These are phyloP conservation scores for Chirona hameri DNA, from an alignment of 2,888 invertebrate genomes.

Conservation along the genomic window DNA sequence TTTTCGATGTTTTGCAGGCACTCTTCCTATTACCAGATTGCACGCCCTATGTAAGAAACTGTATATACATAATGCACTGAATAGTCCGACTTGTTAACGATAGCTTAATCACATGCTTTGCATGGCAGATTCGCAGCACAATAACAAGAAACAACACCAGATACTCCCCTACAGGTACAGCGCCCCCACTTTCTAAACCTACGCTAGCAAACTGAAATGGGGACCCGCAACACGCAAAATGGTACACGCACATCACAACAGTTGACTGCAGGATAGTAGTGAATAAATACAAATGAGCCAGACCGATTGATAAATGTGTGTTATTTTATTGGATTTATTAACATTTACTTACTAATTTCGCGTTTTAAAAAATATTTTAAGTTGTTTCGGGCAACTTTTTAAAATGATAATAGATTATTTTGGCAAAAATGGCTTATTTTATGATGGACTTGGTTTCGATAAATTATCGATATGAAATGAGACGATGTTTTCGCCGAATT, in stretches of 20 bases:
- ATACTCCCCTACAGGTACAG: not conserved
- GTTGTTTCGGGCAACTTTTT: not conserved
- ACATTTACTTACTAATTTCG: too few relatives aligned
- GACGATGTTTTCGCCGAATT: too few relatives aligned
- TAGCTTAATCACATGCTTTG: not conserved
- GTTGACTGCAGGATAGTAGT: not conserved
- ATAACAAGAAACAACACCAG: not conserved
- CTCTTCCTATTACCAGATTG: too few relatives aligned
- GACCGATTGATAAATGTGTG: too few relatives aligned
- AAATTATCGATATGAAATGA: too few relatives aligned
- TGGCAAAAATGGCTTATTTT: too few relatives aligned
- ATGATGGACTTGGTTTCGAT: not conserved
- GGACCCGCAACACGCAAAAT: not conserved
- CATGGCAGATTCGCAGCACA: not conserved
- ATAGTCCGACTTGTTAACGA: too few relatives aligned
- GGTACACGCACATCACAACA: constrained; percentile 1
- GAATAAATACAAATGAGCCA: not conserved
- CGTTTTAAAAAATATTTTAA: not conserved
- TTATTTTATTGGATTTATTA: too few relatives aligned
- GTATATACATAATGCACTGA: too few relatives aligned
- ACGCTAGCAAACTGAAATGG: not conserved
- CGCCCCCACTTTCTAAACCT: not conserved
- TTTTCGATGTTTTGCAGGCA: too few relatives aligned
- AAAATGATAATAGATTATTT: too few relatives aligned
- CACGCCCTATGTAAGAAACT: too few relatives aligned